Percentiles rank a stretch among this genome's conserved stretches.
These are phyloP conservation scores for Gymnothorax javanicus DNA, from an alignment of 2,797 vertebrate genomes.

Conservation along the genomic window DNA sequence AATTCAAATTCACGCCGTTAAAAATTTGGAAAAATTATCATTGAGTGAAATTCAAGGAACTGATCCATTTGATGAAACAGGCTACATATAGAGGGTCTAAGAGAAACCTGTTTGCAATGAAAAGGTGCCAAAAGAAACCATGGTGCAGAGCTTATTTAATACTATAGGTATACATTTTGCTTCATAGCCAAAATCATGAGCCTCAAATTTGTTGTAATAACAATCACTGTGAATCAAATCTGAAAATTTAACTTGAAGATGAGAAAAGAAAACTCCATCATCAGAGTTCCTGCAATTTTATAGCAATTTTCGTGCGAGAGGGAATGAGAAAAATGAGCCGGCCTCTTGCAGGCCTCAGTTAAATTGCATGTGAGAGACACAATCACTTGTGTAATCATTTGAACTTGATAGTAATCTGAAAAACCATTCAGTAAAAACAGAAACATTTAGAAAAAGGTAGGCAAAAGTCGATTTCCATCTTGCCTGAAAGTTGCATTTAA, in stretches of 20 bases:
- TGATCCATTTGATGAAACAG: background rate
- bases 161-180: background rate
- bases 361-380: background rate
- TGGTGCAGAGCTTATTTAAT: slow-evolving; percentile 6
- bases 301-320: background rate
- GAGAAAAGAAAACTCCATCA: background rate
- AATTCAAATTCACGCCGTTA: background rate
- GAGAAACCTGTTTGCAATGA: background rate
- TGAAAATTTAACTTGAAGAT: background rate
- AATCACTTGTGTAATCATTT: background rate
- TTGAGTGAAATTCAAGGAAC: background rate
- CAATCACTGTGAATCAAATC: slow-evolving; percentile 11
- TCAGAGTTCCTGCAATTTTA: background rate
- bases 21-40: slow-evolving; percentile 11
- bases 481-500: background rate
- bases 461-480: background rate
- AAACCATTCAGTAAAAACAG: background rate
- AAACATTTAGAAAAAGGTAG: background rate
- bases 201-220: background rate
- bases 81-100: background rate
- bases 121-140: slow-evolving; percentile 5
- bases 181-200: background rate
- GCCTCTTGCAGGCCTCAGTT: background rate
- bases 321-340: background rate
- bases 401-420: background rate